phyloP scores from a whole-genome alignment of 37 sponge, comb jelly and placozoan species.

The Beroe ovata region DNA sequence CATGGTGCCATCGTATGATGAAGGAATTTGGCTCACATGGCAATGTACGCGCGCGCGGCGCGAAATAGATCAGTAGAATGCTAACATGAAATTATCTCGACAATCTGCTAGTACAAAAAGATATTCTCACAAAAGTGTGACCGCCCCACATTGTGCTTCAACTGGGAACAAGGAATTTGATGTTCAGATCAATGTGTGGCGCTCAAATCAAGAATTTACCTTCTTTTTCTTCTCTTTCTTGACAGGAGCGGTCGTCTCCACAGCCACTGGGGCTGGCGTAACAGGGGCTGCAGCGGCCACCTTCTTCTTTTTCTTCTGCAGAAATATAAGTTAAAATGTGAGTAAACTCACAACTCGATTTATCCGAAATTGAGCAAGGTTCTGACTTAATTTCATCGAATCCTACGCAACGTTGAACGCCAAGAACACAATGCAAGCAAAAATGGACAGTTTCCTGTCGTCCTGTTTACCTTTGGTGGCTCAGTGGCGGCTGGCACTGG shows the following conservation, averaged over 20 bases:
- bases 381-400: too few species aligned
- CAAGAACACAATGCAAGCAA: too few species aligned
- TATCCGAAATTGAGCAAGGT: too few species aligned
- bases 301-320: slow-evolving; percentile 42
- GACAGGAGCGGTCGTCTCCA: slow-evolving; percentile 32
- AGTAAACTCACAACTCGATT: too few species aligned
- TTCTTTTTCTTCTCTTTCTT: slow-evolving; percentile 37
- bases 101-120: slow-evolving; percentile 51
- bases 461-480: slow-evolving; percentile 5
- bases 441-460: too few species aligned
- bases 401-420: too few species aligned
- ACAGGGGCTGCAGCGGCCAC: neutral
- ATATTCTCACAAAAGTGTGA: slow-evolving; percentile 15
- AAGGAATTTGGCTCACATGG: slow-evolving; percentile 29
- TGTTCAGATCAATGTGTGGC: too few species aligned
- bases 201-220: too few species aligned
- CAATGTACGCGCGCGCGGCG: slow-evolving; percentile 22
- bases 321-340: too few species aligned
- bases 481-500: neutral
- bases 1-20: neutral
- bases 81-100: neutral
- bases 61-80: slow-evolving; percentile 14
- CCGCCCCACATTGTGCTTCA: slow-evolving; percentile 12
- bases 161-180: neutral
- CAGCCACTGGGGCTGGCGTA: slow-evolving; percentile 13